Base-by-base conservation (phyloP, 2,113 vertebrate species). In the Numida meleagris region DNA sequence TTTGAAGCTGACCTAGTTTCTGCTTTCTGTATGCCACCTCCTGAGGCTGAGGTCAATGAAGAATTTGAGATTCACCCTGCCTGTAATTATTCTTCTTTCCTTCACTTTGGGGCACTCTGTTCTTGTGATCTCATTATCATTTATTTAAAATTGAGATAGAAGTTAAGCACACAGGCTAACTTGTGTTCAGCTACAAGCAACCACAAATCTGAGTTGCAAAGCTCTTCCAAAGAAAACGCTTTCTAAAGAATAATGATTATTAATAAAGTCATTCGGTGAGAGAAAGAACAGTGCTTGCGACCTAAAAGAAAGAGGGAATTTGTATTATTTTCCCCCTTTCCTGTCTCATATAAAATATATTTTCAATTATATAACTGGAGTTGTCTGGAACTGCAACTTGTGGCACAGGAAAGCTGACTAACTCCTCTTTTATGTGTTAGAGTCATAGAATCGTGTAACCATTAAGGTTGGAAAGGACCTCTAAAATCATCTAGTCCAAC, bases 1-100 rank as follows among this genome's bases (percentile, higher is more conserved):
- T 83, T 20, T 81, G 84, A 91, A 68, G 82, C 43, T 88, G 86
- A 76, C 86, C 82, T 85, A 24, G 12, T 90, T 96, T 76, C 78
- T 65, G 0, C 31, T 63, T 63, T 68, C 59, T 74, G 0, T 34
- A 4, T 61, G 67, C 58, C 34, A 25, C 27, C 48, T 77, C 62
- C 71, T 76, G 79, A 72, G 0, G 8, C 1, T 70, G 79, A 82
- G 66, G 53, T 85, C 85, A 85, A 4, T 36, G 33, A 85, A 73
- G 29, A 91, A 17, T 48, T 76, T 55, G 62, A 72, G 43, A 62
- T 86, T 74, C 45, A 7, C 36, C 2, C 4, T 62, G 21, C 38
- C 36, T 66, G 2, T 43, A 58, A 40, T 14, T 45, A 40, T n/a
- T 67, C 33, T 65, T 85, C 23, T 82, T 81, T 71, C n/a, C 46